phyloP scores from a whole-genome alignment of 2,888 invertebrate species.

The Drosophila prostipennis region DNA sequence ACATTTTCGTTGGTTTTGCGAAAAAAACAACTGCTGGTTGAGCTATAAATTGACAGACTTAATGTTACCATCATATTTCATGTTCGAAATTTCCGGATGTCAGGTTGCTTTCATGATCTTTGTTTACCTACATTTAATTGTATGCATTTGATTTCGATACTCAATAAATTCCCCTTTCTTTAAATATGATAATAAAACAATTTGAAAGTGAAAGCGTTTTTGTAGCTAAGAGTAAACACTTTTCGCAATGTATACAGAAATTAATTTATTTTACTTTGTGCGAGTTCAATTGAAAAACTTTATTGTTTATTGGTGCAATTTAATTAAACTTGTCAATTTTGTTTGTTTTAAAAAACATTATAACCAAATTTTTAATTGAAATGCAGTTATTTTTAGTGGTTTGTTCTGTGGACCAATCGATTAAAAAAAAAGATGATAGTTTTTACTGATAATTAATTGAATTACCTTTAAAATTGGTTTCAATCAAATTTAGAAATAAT shows the following conservation, averaged over 20 bases:
- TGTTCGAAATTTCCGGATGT: not conserved
- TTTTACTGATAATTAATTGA: too few species aligned
- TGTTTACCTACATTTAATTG: not conserved
- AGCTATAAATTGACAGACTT: conserved; percentile 1
- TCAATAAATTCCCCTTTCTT: too few species aligned
- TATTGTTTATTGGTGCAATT: not conserved
- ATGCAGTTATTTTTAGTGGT: not conserved
- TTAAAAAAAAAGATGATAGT: too few species aligned
- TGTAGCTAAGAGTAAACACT: not conserved
- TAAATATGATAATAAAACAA: too few species aligned
- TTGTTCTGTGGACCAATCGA: too few species aligned
- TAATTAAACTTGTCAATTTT: not conserved
- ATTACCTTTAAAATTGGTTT: too few species aligned
- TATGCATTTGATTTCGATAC: not conserved
- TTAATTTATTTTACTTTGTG: not conserved
- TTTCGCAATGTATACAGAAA: not conserved
- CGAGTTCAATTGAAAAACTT: not conserved
- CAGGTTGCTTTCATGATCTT: not conserved
- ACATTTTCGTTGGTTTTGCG: not conserved
- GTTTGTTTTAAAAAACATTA: not conserved
- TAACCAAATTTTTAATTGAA: not conserved
- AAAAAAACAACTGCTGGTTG: not conserved
- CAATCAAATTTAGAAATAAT: too few species aligned
- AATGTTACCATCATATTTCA: not conserved
- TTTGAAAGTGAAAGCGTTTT: too few species aligned